Evolutionary conservation across 1,140 invertebrate genomes (phyloP), one percentile per base, ranked within the genome.

Genomic region (Nixonia krombeini): DNA sequence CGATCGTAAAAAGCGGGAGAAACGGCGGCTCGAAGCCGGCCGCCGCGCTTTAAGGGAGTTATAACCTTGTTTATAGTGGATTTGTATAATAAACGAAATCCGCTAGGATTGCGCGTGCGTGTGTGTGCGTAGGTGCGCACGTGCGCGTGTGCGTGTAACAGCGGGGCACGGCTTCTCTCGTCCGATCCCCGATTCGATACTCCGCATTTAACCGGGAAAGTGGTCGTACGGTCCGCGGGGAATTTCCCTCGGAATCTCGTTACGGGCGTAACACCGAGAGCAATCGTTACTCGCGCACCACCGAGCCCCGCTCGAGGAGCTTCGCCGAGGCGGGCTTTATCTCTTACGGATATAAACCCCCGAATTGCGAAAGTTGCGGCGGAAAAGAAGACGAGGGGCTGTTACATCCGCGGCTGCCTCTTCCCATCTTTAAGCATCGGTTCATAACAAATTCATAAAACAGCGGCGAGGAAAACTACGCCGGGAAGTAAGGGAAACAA

Each of bases 371-470:
- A 62, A 53, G 49, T 51, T 51, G 40, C 26, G 7, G 33, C n/a
- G 38, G 44, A 33, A 45, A 50, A 40, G 23, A 40, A 25, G 21
- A 15, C 15, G 8, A 37, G 12, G 31, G 17, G 35, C 28, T 45
- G 25, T 33, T 45, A 12, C 18, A 23, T 41, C n/a, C 42, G 45
- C 21, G 46, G 44, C 50, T 31, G 35, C 38, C 38, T 28, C 25
- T 45, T 44, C 26, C 21, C 13, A 6, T 13, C 18, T 40, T 41
- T 50, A 59, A 38, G 59, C 63, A 70, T 72, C 41, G 46, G 44
- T 52, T 78, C 65, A 68, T 75, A 75, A 73, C 51, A 63, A 72
- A 73, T 76, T 75, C 68, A 78, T 75, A 70, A 73, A 78, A 71
- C 40, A 57, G 13, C 55, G 49, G 50, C 37, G 51, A 26, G 13